These are phyloP conservation scores for Hemicentrotus pulcherrimus DNA, from an alignment of 35 echinoderm and acorn worm genomes.

Conservation along the genomic window DNA sequence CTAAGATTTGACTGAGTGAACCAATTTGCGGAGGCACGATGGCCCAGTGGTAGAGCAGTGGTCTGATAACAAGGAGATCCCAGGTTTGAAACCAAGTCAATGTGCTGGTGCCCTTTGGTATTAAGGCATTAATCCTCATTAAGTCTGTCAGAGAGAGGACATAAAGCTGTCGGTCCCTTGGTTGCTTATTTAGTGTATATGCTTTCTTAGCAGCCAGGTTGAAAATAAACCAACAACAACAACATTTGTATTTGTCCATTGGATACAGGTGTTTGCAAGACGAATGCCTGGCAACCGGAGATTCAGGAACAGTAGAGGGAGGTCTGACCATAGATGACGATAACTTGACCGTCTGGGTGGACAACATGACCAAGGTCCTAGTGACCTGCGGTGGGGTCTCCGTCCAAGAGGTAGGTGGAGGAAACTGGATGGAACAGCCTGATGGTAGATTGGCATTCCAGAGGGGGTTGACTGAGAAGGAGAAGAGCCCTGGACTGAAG, in stretches of 20 bases:
- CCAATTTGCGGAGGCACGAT: no score
- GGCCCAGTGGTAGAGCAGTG: no score
- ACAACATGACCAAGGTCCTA: conserved; percentile 34
- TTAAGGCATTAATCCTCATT: no score
- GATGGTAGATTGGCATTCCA: conserved; percentile 82
- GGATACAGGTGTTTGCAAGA: conserved; percentile 49
- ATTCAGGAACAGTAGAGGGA: conserved; percentile 36
- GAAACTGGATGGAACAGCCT: conserved; percentile 67
- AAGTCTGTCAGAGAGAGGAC: no score
- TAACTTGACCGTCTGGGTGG: conserved; percentile 66
- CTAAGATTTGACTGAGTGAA: no score
- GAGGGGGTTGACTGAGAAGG: conserved; percentile 68
- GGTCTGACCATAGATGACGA: conserved; percentile 49
- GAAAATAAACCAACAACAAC: not conserved
- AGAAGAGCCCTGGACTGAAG: conserved; percentile 75
- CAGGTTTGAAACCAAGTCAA: no score
- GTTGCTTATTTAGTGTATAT: no score
- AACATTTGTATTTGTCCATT: not conserved
- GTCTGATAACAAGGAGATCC: no score
- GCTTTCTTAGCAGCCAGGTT: no score
- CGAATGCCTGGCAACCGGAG: conserved; percentile 69
- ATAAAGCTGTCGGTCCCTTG: no score
- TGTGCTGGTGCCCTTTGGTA: no score
- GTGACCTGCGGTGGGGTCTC: conserved; percentile 58
- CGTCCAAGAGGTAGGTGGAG: conserved; percentile 46